A percentile compares a stretch with the other conserved stretches of the same genome.
Evolutionary conservation across 2,113 vertebrate genomes (phyloP).

Genomic region (Xerus inauris): DNA sequence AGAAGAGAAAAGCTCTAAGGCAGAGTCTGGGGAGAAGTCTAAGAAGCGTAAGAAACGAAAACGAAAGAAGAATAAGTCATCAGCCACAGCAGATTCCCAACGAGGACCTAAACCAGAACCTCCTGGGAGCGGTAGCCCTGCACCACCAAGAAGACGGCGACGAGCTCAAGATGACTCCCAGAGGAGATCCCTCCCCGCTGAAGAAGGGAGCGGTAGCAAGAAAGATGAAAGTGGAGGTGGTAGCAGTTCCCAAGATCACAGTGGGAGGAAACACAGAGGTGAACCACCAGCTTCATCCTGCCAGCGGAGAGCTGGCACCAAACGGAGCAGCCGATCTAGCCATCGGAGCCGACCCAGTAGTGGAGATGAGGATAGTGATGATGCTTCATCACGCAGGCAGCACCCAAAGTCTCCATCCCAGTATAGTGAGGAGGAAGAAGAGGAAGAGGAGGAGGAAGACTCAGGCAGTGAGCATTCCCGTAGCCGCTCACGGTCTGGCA

Average conservation of each 20-base stretch:
- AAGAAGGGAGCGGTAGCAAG: constrained; percentile 90
- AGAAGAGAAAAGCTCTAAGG: constrained; percentile 88
- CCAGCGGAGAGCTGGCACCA: constrained; percentile 81
- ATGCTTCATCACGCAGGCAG: constrained; percentile 86
- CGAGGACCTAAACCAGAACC: constrained; percentile 77
- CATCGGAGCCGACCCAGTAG: constrained; percentile 89
- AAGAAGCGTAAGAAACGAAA: constrained; percentile 96
- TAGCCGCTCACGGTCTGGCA: constrained; percentile 91
- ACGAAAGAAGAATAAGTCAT: constrained; percentile 90
- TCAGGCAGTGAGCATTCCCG: constrained; percentile 90
- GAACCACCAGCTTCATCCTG: constrained; percentile 68
- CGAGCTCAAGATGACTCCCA: constrained; percentile 88
- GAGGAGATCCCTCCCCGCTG: constrained; percentile 86
- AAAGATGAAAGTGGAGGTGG: constrained; percentile 80
- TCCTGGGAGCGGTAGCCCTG: constrained; percentile 84
- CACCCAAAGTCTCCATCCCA: constrained; percentile 90
- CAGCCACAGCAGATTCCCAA: constrained; percentile 71
- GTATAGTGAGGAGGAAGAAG: constrained; percentile 93
- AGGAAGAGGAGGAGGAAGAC: constrained; percentile 93
- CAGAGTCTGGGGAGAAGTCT: constrained; percentile 88
- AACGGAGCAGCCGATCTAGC: constrained; percentile 76
- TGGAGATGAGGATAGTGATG: constrained; percentile 91
- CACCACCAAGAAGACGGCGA: constrained; percentile 88
- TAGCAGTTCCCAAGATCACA: constrained; percentile 80
- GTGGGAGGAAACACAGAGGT: constrained; percentile 82